These are phyloP conservation scores for Aldrovandia affinis DNA, from an alignment of 2,797 vertebrate species.

Conservation along the genomic window DNA sequence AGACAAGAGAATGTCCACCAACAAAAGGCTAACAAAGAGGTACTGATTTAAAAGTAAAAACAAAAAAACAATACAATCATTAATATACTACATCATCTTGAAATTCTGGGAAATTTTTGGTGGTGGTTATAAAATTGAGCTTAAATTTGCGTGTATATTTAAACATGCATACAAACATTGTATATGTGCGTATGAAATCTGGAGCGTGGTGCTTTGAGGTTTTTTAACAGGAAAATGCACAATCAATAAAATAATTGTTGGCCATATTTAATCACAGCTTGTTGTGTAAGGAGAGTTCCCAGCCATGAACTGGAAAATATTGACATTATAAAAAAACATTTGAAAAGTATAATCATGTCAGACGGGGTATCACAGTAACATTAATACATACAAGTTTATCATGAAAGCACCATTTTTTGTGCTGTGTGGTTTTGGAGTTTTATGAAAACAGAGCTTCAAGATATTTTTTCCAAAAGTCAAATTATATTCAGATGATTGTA, in stretches of 20 bases:
- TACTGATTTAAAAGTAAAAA: constrained; percentile 19
- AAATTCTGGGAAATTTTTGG: constrained; percentile 4
- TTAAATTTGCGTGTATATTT: not conserved
- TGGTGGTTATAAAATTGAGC: constrained; percentile 5
- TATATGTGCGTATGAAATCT: not conserved
- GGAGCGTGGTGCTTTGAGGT: not conserved
- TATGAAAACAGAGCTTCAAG: not conserved
- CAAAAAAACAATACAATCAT: not conserved
- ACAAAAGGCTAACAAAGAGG: constrained; percentile 19
- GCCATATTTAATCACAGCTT: not conserved
- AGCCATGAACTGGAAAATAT: not conserved
- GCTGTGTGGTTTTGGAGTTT: not conserved
- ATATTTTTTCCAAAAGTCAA: not conserved
- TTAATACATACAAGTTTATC: not conserved
- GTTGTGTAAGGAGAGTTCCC: constrained; percentile 20
- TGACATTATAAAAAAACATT: not conserved
- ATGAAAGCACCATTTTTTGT: not conserved
- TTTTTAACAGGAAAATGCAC: not conserved
- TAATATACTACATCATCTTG: not conserved
- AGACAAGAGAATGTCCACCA: not conserved
- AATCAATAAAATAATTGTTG: not conserved
- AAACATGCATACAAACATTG: not conserved
- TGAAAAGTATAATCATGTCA: not conserved
- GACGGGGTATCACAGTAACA: constrained; percentile 12
- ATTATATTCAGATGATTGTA: not conserved